phyloP scores from a whole-genome alignment of 2,113 vertebrate species.

The Odontesthes bonariensis region DNA sequence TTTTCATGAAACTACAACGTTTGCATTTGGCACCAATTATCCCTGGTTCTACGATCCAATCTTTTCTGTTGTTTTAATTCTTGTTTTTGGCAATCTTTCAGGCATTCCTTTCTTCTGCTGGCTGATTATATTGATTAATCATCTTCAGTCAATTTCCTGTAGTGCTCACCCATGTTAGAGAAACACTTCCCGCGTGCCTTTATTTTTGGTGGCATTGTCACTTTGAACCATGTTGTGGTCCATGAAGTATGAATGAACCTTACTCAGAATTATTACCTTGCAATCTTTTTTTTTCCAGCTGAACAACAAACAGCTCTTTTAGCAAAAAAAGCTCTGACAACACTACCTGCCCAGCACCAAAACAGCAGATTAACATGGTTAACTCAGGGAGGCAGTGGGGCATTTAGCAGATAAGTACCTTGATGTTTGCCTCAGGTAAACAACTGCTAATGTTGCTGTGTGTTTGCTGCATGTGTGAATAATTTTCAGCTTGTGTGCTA shows the following conservation, averaged over 20 bases:
- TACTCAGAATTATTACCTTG: background rate
- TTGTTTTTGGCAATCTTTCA: too few relatives aligned
- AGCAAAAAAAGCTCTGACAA: background rate
- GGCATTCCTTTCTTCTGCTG: background rate
- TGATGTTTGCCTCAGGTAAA: background rate
- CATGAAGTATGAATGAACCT: too few relatives aligned
- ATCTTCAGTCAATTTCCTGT: background rate
- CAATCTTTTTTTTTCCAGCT: background rate
- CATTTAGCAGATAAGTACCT: background rate
- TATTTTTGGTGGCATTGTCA: background rate
- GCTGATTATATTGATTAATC: background rate
- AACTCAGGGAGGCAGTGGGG: background rate
- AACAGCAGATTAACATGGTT: background rate
- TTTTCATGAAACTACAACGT: too few relatives aligned
- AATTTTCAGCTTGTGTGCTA: background rate
- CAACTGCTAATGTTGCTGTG: background rate
- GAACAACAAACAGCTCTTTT: background rate
- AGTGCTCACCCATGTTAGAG: background rate
- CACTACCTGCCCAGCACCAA: background rate
- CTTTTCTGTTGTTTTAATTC: too few relatives aligned
- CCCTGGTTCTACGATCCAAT: too few relatives aligned
- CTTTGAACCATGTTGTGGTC: background rate
- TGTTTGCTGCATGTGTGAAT: background rate
- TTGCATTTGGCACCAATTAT: too few relatives aligned
- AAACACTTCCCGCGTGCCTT: background rate